Percentiles rank a stretch among this genome's conserved stretches.
These are phyloP conservation scores for Anolis carolinensis DNA, from an alignment of 2,113 vertebrate species.

Conservation along the genomic window DNA sequence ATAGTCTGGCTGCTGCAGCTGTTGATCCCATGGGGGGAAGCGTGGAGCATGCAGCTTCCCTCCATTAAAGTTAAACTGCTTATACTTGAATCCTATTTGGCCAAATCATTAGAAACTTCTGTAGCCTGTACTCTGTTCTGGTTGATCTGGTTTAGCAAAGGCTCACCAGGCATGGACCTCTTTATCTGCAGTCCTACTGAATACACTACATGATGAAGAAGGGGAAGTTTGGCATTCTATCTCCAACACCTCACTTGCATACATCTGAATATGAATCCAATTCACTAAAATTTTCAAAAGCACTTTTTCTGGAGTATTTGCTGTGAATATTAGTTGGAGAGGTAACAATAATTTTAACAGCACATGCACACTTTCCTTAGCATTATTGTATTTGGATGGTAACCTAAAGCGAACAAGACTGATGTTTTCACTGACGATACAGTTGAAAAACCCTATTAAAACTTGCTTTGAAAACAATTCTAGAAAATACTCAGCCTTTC, in stretches of 20 bases:
- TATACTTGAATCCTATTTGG: too few species aligned
- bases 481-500: constrained; percentile 30
- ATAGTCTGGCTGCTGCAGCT: too few species aligned
- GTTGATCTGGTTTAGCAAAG: too few species aligned
- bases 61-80: too few species aligned
- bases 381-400: constrained; percentile 14
- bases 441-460: constrained; percentile 50
- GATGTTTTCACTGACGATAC: constrained; percentile 33
- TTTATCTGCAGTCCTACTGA: too few species aligned
- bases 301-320: background rate
- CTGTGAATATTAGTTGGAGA: background rate
- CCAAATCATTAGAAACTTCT: too few species aligned
- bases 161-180: too few species aligned
- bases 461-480: constrained; percentile 45
- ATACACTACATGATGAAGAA: background rate
- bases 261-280: too few species aligned
- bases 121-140: too few species aligned
- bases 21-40: too few species aligned
- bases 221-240: background rate
- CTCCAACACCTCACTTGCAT: too few species aligned
- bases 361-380: background rate
- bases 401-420: constrained; percentile 29
- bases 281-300: constrained; percentile 13
- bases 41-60: too few species aligned
- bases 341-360: background rate